phyloP scores from a whole-genome alignment of 1,140 invertebrate genomes.

The Episyrphus balteatus region DNA sequence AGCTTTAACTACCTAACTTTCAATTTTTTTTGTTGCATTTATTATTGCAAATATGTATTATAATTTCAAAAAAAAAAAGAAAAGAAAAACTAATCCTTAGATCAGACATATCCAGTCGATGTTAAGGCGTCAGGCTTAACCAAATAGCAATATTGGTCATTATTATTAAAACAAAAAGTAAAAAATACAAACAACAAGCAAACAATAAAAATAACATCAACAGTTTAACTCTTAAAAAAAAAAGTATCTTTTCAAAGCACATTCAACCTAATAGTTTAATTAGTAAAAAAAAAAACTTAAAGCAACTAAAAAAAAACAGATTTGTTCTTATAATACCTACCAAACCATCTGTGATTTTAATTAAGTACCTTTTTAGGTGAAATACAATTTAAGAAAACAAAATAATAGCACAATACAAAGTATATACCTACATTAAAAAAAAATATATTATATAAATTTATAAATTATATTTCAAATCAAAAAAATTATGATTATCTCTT shows the following conservation, averaged over 20 bases:
- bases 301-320: no score
- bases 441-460: background rate
- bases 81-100: constrained; percentile 15
- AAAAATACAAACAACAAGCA: no score
- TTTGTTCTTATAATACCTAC: background rate
- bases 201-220: no score
- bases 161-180: no score
- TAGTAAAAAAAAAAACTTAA: no score
- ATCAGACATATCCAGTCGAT: constrained; percentile 9
- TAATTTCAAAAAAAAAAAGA: constrained; percentile 26
- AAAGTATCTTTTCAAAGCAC: no score
- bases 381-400: background rate
- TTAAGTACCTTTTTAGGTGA: constrained; percentile 1
- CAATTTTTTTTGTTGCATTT: constrained; percentile 9
- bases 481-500: background rate
- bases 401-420: background rate
- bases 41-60: constrained; percentile 18
- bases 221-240: no score
- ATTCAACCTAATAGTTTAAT: no score
- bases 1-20: background rate
- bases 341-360: constrained; percentile 2
- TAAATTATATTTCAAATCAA: background rate
- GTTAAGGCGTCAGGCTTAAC: no score
- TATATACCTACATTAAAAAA: background rate
- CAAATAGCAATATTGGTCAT: no score